Evolutionary conservation across 2,113 vertebrate genomes (phyloP).

Genomic region (Acinonyx jubatus): DNA sequence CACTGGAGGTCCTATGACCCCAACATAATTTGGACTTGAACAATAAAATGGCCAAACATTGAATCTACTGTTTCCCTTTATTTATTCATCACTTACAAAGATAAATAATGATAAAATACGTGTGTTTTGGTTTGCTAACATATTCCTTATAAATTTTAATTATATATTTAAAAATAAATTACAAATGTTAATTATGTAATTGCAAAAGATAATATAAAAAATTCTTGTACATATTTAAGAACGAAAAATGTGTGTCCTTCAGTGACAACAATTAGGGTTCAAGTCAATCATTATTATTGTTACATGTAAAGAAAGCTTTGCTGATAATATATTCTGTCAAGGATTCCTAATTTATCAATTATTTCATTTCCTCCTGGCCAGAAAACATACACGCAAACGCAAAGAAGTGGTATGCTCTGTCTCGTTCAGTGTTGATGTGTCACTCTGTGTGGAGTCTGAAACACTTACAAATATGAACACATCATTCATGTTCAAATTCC

Average conservation of each 20-base stretch:
- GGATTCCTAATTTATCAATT: conserved; percentile 54
- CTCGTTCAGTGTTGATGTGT: conserved; percentile 30
- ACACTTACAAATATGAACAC: neutral
- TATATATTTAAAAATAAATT: conserved; percentile 31
- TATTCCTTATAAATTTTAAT: conserved; percentile 48
- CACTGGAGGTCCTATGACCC: neutral
- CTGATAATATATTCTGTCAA: conserved; percentile 16
- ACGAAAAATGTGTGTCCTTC: conserved; percentile 11
- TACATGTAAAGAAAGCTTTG: conserved; percentile 29
- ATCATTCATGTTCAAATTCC: conserved; percentile 36
- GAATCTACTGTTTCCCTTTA: neutral
- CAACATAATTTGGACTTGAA: neutral
- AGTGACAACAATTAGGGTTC: neutral
- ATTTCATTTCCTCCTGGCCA: conserved; percentile 60
- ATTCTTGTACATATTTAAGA: neutral
- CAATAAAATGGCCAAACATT: neutral
- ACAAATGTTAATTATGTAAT: neutral
- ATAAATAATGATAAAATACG: neutral
- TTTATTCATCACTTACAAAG: conserved; percentile 25
- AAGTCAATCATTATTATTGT: conserved; percentile 21
- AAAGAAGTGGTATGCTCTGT: neutral
- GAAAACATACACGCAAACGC: neutral
- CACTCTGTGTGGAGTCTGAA: neutral
- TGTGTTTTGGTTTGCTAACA: neutral
- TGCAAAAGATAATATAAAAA: conserved; percentile 9